Evolutionary conservation across 2,888 invertebrate species (phyloP).

Genomic region (Philonicus albiceps): DNA sequence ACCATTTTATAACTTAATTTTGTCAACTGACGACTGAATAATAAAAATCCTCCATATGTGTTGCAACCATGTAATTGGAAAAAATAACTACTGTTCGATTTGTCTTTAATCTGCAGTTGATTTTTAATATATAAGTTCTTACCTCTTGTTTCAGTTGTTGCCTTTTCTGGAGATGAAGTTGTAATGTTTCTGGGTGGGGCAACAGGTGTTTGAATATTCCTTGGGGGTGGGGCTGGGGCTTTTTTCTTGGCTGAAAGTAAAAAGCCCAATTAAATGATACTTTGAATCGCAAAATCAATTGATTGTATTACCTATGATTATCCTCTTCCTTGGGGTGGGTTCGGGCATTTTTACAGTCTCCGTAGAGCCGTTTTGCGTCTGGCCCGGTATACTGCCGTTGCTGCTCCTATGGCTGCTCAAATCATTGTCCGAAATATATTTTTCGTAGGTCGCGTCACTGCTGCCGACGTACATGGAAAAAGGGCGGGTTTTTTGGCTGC

Average conservation of each 20-base stretch:
- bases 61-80: too few relatives aligned
- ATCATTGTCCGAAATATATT: background rate
- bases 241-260: constrained; percentile 53
- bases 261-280: background rate
- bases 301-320: constrained; percentile 49
- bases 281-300: background rate
- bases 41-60: too few relatives aligned
- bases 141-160: background rate
- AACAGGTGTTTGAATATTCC: constrained; percentile 44
- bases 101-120: too few relatives aligned
- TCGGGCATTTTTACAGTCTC: constrained; percentile 54
- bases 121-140: too few relatives aligned
- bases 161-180: background rate
- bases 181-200: constrained; percentile 53
- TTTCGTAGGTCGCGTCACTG: constrained; percentile 42
- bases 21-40: too few relatives aligned
- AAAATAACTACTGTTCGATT: too few relatives aligned
- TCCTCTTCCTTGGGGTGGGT: constrained; percentile 59
- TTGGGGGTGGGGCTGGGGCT: constrained; percentile 59
- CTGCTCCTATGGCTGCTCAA: constrained; percentile 29
- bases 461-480: constrained; percentile 48
- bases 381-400: constrained; percentile 43
- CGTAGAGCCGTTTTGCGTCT: constrained; percentile 38
- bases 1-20: too few relatives aligned
- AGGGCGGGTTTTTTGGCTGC: constrained; percentile 44